Percentiles rank a stretch among this genome's conserved stretches.
Evolutionary conservation across 2,797 vertebrate genomes (phyloP).

Genomic region (Adelosebastes latens): DNA sequence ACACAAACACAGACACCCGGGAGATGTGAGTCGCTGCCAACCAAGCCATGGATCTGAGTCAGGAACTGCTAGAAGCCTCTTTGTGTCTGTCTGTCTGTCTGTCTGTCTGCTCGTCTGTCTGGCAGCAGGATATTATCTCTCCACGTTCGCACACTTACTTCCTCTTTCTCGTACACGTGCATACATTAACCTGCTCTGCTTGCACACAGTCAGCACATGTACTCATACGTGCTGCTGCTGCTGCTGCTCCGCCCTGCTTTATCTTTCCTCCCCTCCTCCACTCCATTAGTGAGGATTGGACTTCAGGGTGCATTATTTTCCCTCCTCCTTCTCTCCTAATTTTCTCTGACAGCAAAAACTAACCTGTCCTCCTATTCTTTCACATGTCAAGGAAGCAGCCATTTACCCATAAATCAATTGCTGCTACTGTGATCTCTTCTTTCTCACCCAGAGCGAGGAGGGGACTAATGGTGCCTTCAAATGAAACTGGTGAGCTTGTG

Average conservation of each 20-base stretch:
- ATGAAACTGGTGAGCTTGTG: too few relatives aligned
- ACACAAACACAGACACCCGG: not conserved
- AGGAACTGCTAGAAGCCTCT: constrained; percentile 48
- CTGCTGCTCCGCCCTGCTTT: not conserved
- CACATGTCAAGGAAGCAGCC: constrained; percentile 42
- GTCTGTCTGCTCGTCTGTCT: constrained; percentile 39
- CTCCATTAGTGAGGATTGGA: constrained; percentile 26
- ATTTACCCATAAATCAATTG: constrained; percentile 53
- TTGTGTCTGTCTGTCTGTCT: constrained; percentile 41
- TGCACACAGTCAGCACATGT: constrained; percentile 3
- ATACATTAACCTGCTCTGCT: constrained; percentile 7
- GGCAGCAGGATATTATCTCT: constrained; percentile 20
- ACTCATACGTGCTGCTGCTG: not conserved
- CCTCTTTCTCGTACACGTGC: not conserved
- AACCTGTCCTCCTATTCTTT: constrained; percentile 30
- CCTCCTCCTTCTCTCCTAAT: not conserved
- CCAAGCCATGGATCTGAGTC: constrained; percentile 57
- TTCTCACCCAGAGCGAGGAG: constrained; percentile 20
- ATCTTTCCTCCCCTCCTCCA: constrained; percentile 3
- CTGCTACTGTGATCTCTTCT: constrained; percentile 38
- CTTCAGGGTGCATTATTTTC: constrained; percentile 20
- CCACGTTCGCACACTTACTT: constrained; percentile 12
- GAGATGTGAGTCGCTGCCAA: constrained; percentile 48
- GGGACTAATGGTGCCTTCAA: not conserved
- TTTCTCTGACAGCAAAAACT: constrained; percentile 38